Evolutionary conservation across 2,888 invertebrate species (phyloP).

Genomic region (Ferdinandea cuprea): DNA sequence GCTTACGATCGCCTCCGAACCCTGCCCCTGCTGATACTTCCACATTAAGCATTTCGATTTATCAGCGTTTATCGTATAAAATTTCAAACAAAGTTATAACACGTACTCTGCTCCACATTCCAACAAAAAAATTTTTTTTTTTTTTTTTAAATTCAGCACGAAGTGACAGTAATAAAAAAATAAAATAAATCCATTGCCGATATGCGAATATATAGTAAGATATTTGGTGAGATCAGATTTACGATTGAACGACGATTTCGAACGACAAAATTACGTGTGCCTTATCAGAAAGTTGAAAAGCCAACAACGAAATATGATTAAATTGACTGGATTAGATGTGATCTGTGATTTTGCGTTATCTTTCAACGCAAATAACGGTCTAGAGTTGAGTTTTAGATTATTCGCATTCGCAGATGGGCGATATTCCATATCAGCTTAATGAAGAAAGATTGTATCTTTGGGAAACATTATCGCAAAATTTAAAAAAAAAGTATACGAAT

Average conservation of each 20-base stretch:
- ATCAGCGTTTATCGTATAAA: constrained; percentile 17
- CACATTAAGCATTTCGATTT: constrained; percentile 5
- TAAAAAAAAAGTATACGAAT: too few species aligned
- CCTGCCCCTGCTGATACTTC: neutral
- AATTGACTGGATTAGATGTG: neutral
- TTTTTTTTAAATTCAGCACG: constrained; percentile 24
- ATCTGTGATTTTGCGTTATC: constrained; percentile 4
- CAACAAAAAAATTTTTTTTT: neutral
- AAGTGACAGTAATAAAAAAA: constrained; percentile 38
- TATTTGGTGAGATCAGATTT: constrained; percentile 40
- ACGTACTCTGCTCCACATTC: constrained; percentile 29
- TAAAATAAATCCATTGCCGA: constrained; percentile 8
- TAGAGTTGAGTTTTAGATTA: neutral
- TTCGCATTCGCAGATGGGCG: neutral
- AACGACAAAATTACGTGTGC: neutral
- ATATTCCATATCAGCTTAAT: neutral
- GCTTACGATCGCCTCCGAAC: neutral
- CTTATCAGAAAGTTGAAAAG: constrained; percentile 12
- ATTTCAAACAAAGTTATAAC: constrained; percentile 25
- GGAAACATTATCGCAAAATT: too few species aligned
- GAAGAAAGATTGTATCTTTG: neutral
- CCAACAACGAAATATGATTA: neutral
- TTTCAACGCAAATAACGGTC: neutral
- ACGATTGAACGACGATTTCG: constrained; percentile 25
- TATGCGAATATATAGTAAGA: constrained; percentile 29